Evolutionary conservation across 1,140 invertebrate species (phyloP), one percentile per base, ranked within the genome.

Genomic region (Drosophila funebris): DNA sequence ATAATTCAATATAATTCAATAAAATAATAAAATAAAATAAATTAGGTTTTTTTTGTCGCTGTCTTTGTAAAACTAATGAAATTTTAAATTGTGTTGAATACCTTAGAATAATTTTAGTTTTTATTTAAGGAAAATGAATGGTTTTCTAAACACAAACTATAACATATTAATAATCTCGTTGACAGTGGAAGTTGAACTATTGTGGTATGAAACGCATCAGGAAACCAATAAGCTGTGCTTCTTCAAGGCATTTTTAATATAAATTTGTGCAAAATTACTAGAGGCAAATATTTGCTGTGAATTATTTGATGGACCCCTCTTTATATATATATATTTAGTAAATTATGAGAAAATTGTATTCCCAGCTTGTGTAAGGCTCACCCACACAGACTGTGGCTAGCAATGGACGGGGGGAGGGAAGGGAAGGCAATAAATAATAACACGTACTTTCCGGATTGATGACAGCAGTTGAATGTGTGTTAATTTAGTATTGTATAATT

Each of bases 281-380:
- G 33, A 44, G 11, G 13, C 8, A 44, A 44, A 53, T 58, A 54
- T 63, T 31, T 46, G 3, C 20, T 11, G 13, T 29, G 16, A 44
- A 56, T 39, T 64, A 64, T 48, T 63, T 70, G 20, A 36, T 36
- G 22, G 44, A n/a, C 41, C 4, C 43, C 52, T 13, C 33, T 2
- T 8, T n/a, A n/a, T n/a, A n/a, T n/a, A 56, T 13, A 36, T 39
- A 8, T 29, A 48, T 70, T 70, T 39, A 56, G 50, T 70, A 24
- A 41, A 46, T 64, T 57, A 41, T 64, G 60, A 9, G 11, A 46
- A 71, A 64, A 50, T 64, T 27, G 20, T 27, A 48, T 22, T 48
- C 48, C 22, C 7, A 18, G 31, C 27, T 39, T 22, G 31, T 11
- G 31, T n/a, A 16, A 22, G 67, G 67, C 48, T n/a, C 37, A 39